phyloP scores from a whole-genome alignment of 1,140 invertebrate species.

The Aplysia californica region DNA sequence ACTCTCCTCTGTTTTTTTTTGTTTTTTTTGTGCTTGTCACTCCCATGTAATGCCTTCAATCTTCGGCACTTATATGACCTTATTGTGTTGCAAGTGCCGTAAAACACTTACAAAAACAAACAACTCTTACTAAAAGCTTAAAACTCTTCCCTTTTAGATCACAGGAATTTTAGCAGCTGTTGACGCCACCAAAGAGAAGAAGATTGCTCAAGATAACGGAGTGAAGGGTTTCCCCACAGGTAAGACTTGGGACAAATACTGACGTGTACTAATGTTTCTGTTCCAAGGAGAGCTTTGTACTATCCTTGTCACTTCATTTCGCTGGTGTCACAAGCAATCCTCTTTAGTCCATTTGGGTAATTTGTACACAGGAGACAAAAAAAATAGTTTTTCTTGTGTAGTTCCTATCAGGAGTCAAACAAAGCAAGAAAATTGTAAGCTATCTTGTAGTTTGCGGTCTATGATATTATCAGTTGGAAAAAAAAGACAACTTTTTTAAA shows the following conservation, averaged over 20 bases:
- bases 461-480: too few species aligned
- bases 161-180: conserved; percentile 81
- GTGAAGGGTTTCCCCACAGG: conserved; percentile 84
- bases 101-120: too few species aligned
- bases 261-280: neutral
- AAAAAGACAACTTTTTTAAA: too few species aligned
- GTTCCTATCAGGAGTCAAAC: too few species aligned
- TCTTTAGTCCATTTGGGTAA: neutral
- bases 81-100: too few species aligned
- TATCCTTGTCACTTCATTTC: neutral
- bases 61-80: too few species aligned
- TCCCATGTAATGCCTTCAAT: too few species aligned
- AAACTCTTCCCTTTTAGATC: conserved; percentile 70
- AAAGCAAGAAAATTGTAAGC: too few species aligned
- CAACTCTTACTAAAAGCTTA: too few species aligned
- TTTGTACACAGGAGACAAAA: neutral
- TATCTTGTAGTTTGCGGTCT: too few species aligned
- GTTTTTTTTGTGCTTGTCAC: too few species aligned
- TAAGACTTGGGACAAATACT: conserved; percentile 51
- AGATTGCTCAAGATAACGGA: conserved; percentile 76
- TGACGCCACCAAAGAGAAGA: conserved; percentile 82
- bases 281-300: neutral
- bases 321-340: neutral
- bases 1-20: too few species aligned
- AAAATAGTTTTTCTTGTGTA: neutral